Percentiles rank a stretch among this genome's conserved stretches.
phyloP scores from a whole-genome alignment of 2,888 invertebrate genomes.

The Parascotia fuliginaria region DNA sequence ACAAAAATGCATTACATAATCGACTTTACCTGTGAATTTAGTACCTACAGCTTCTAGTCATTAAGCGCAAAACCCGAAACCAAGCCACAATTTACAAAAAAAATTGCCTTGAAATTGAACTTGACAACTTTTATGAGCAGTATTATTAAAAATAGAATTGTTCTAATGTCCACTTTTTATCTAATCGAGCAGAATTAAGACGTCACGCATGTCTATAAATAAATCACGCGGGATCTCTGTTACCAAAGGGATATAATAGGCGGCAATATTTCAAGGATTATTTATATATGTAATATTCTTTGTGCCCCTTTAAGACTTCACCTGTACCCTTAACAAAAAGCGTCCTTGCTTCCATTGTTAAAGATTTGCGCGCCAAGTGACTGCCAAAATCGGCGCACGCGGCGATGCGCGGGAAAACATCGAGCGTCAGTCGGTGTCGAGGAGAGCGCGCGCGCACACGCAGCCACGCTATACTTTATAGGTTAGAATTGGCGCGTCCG shows the following conservation, averaged over 20 bases:
- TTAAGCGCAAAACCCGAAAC: slow-evolving; percentile 7
- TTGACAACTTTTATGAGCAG: slow-evolving; percentile 10
- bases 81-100: slow-evolving; percentile 5
- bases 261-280: slow-evolving; percentile 15
- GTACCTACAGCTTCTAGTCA: slow-evolving; percentile 3
- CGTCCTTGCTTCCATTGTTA: slow-evolving; percentile 81
- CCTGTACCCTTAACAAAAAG: slow-evolving; percentile 80
- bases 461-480: slow-evolving; percentile 64
- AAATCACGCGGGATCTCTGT: slow-evolving; percentile 33
- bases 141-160: slow-evolving; percentile 29
- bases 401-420: slow-evolving; percentile 75
- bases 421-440: slow-evolving; percentile 64
- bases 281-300: slow-evolving; percentile 27
- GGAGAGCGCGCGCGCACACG: slow-evolving; percentile 69
- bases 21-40: slow-evolving; percentile 31
- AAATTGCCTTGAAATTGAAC: slow-evolving; percentile 35
- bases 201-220: slow-evolving; percentile 51
- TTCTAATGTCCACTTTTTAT: slow-evolving; percentile 51
- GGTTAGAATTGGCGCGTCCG: slow-evolving; percentile 83
- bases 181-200: slow-evolving; percentile 52
- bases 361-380: slow-evolving; percentile 83
- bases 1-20: slow-evolving; percentile 23
- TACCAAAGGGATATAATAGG: slow-evolving; percentile 6
- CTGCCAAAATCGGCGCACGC: slow-evolving; percentile 78
- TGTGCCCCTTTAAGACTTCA: slow-evolving; percentile 71